A percentile compares a stretch with the other conserved stretches of the same genome.
These are phyloP conservation scores for Acanthornis magna DNA, from an alignment of 2,797 vertebrate genomes.

Conservation along the genomic window DNA sequence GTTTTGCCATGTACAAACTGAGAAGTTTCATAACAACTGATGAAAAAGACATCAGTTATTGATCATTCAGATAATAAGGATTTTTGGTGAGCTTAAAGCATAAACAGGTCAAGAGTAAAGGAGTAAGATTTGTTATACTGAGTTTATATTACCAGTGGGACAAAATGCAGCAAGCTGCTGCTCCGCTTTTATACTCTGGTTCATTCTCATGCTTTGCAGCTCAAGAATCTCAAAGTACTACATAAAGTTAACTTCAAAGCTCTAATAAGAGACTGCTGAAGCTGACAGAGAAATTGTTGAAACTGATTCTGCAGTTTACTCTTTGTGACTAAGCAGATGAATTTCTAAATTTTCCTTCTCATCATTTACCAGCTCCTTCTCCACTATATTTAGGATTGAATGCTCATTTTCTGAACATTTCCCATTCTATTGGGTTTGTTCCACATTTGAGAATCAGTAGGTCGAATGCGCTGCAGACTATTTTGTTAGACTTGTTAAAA, in stretches of 20 bases:
- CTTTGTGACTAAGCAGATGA: conserved; percentile 76
- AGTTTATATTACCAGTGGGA: not conserved
- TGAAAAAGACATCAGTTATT: conserved; percentile 34
- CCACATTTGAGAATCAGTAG: conserved; percentile 58
- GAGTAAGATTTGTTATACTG: not conserved
- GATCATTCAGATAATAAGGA: conserved; percentile 6
- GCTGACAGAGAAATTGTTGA: conserved; percentile 35
- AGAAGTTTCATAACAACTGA: conserved; percentile 15
- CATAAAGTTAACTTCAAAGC: conserved; percentile 43
- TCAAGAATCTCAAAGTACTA: not conserved
- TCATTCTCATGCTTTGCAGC: conserved; percentile 21
- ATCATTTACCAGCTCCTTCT: conserved; percentile 65
- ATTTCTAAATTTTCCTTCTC: conserved; percentile 72
- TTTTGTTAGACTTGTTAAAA: conserved; percentile 71
- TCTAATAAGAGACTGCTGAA: conserved; percentile 42
- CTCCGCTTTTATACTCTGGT: not conserved
- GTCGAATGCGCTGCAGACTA: conserved; percentile 68
- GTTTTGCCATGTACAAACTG: not conserved
- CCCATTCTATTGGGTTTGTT: conserved; percentile 70
- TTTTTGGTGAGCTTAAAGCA: conserved; percentile 17
- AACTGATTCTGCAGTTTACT: conserved; percentile 39
- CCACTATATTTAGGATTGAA: conserved; percentile 73
- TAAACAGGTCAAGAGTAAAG: not conserved
- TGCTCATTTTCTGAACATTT: conserved; percentile 75
- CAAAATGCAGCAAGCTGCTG: not conserved